Evolutionary conservation across 2,113 vertebrate genomes (phyloP).

Genomic region (Larimichthys crocea): DNA sequence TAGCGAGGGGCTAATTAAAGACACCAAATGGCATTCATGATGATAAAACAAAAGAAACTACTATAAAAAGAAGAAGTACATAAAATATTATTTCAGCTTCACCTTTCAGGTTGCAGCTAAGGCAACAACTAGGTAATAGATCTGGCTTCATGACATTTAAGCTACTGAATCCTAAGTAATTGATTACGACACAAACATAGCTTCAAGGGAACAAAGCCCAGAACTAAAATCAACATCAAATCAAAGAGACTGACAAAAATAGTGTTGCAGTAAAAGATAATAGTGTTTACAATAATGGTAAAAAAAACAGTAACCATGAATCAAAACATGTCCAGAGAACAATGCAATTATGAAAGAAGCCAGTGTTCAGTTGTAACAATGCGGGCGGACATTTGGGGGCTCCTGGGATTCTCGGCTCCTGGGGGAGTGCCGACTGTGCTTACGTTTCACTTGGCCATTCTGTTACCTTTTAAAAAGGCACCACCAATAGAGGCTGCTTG

Average conservation of each 20-base stretch:
- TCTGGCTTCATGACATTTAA: constrained; percentile 7
- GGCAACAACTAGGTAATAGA: neutral
- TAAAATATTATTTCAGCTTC: neutral
- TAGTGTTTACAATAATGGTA: constrained; percentile 36
- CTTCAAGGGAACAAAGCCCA: neutral
- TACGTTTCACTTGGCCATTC: constrained; percentile 79
- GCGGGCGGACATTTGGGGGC: constrained; percentile 54
- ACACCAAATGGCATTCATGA: constrained; percentile 21
- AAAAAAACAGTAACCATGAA: neutral
- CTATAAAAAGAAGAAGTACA: neutral
- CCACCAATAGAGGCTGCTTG: constrained; percentile 79
- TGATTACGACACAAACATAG: constrained; percentile 20
- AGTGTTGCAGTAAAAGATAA: constrained; percentile 26
- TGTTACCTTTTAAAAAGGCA: constrained; percentile 81
- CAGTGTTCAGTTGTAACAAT: constrained; percentile 52
- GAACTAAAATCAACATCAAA: constrained; percentile 16
- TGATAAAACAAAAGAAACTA: constrained; percentile 3
- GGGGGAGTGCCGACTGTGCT: constrained; percentile 73
- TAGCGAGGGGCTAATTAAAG: constrained; percentile 35
- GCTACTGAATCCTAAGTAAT: constrained; percentile 14
- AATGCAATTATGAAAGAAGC: constrained; percentile 46
- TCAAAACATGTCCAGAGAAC: constrained; percentile 36
- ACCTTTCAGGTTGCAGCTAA: constrained; percentile 7
- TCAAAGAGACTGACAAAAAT: neutral
- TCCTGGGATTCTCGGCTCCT: constrained; percentile 59